A percentile compares a stretch with the other conserved stretches of the same genome.
phyloP scores from a whole-genome alignment of 2,888 invertebrate species.

The Zaprionus obscuricornis region DNA sequence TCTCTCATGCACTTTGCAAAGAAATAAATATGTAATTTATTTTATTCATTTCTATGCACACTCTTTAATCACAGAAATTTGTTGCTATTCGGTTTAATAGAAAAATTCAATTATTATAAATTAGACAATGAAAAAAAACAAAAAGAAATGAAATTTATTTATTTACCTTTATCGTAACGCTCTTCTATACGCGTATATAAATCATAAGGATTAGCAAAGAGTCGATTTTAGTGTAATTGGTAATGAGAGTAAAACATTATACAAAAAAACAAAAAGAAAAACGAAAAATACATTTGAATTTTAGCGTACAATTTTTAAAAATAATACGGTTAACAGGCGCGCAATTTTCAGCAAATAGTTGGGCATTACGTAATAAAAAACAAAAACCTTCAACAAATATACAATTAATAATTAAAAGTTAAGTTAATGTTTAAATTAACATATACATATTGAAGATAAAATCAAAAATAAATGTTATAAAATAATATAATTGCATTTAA shows the following conservation, averaged over 20 bases:
- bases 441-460: conserved; percentile 57
- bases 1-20: conserved; percentile 57
- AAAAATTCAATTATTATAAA: conserved; percentile 12
- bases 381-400: conserved; percentile 35
- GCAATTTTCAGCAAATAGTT: conserved; percentile 60
- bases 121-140: too few species aligned
- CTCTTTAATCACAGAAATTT: conserved; percentile 33
- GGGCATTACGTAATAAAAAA: conserved; percentile 54
- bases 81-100: conserved; percentile 38
- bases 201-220: conserved; percentile 63
- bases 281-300: conserved; percentile 41
- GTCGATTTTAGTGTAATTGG: conserved; percentile 71
- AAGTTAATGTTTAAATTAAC: conserved; percentile 57
- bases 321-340: conserved; percentile 53
- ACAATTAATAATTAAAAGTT: conserved; percentile 44
- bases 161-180: conserved; percentile 24
- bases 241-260: conserved; percentile 26
- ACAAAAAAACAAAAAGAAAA: conserved; percentile 7
- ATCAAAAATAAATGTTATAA: conserved; percentile 74
- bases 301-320: conserved; percentile 60
- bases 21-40: conserved; percentile 2
- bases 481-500: too few species aligned
- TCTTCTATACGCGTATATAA: conserved; percentile 30
- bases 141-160: conserved; percentile 34
- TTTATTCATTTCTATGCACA: conserved; percentile 38